These are phyloP conservation scores for Calonectris borealis DNA, from an alignment of 2,113 vertebrate species.

Conservation along the genomic window DNA sequence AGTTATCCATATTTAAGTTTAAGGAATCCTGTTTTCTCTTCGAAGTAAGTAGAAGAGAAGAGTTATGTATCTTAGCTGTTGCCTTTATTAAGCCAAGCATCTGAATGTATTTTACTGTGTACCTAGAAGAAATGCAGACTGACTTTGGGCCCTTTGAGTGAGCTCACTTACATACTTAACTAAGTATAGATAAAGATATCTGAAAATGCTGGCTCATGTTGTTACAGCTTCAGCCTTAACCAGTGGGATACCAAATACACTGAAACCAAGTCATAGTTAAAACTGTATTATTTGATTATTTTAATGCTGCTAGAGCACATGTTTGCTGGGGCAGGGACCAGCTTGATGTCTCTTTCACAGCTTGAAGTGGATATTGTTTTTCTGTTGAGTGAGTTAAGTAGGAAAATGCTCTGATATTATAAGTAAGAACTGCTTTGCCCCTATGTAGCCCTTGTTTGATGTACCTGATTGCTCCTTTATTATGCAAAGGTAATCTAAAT, in stretches of 20 bases:
- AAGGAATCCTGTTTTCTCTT: background rate
- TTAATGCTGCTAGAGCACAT: background rate
- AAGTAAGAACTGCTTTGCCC: background rate
- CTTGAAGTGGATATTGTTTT: background rate
- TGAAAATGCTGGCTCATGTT: background rate
- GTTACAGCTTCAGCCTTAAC: background rate
- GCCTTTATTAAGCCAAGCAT: background rate
- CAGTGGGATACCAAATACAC: background rate
- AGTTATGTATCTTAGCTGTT: background rate
- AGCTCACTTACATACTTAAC: background rate
- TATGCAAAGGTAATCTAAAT: background rate
- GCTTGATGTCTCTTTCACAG: slow-evolving; percentile 2
- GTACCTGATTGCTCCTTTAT: background rate
- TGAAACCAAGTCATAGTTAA: background rate
- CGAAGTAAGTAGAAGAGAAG: background rate
- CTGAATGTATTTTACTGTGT: background rate
- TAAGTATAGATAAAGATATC: background rate
- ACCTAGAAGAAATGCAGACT: background rate
- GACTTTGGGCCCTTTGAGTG: background rate
- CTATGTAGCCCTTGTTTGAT: background rate
- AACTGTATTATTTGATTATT: background rate
- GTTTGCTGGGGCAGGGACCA: background rate
- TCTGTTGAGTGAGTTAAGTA: background rate
- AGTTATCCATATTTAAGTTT: background rate
- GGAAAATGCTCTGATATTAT: background rate